Evolutionary conservation across 1,140 invertebrate genomes (phyloP).

Genomic region (Hestina assimilis): DNA sequence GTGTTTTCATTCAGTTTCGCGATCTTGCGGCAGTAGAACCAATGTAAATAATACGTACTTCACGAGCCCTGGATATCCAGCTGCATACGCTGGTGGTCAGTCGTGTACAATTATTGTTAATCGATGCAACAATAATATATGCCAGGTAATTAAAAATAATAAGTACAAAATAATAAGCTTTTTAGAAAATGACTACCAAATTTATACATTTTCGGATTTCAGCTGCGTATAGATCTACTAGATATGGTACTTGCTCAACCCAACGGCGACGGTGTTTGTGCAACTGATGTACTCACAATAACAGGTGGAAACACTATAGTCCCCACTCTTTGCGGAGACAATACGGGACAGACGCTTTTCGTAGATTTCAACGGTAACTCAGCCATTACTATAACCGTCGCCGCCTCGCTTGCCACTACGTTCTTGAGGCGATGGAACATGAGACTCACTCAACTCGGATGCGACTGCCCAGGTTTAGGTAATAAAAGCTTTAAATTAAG

Average conservation of each 20-base stretch:
- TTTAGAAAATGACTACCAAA: background rate
- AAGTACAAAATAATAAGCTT: too few species aligned
- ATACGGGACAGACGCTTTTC: constrained; percentile 89
- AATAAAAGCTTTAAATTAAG: background rate
- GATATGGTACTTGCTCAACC: constrained; percentile 86
- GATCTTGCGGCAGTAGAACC: constrained; percentile 83
- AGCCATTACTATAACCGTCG: constrained; percentile 84
- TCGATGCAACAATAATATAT: constrained; percentile 84
- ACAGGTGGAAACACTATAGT: constrained; percentile 83
- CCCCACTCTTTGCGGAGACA: constrained; percentile 88
- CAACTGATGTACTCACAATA: constrained; percentile 84
- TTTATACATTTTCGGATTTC: constrained; percentile 22
- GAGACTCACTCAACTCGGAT: constrained; percentile 85
- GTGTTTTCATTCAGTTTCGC: constrained; percentile 82
- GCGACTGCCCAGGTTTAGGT: constrained; percentile 83
- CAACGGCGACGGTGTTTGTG: constrained; percentile 84
- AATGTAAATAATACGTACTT: constrained; percentile 91
- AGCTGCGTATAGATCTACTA: constrained; percentile 87
- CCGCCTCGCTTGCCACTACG: constrained; percentile 80
- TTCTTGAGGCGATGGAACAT: constrained; percentile 88
- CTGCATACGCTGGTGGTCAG: constrained; percentile 81
- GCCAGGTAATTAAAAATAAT: too few species aligned
- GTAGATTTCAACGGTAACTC: constrained; percentile 85
- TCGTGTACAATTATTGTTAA: constrained; percentile 85
- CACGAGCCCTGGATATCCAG: constrained; percentile 85